Conservation (phyloP, 2,113 vertebrate species). For the Urocynchramus pylzowi region DNA sequence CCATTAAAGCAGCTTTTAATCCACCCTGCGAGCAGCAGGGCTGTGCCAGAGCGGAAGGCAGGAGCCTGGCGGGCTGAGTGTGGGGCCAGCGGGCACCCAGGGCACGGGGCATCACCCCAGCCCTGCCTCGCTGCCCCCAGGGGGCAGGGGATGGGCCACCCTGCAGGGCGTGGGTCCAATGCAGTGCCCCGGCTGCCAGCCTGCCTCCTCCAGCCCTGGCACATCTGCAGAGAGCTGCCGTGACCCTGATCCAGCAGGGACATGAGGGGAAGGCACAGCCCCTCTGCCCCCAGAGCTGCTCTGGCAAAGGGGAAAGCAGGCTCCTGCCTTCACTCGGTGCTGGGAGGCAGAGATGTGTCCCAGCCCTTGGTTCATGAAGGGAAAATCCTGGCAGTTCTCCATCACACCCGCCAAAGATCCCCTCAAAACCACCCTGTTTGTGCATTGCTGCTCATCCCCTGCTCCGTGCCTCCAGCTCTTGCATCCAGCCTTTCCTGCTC, state of each 20-base stretch:
- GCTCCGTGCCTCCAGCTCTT: fast-evolving
- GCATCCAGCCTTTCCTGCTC: background rate
- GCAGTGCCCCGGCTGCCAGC: background rate
- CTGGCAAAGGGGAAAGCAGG: background rate
- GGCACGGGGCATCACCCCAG: background rate
- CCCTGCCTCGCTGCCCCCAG: background rate
- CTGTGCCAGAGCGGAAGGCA: background rate
- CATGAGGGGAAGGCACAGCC: background rate
- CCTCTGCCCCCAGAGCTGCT: background rate
- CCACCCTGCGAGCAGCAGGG: background rate
- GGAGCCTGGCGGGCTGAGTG: background rate
- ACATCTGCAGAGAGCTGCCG: fast-evolving
- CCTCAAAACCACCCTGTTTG: background rate
- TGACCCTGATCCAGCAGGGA: fast-evolving
- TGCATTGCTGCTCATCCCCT: background rate
- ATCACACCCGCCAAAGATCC: background rate
- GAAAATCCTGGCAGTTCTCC: background rate
- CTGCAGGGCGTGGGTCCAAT: background rate
- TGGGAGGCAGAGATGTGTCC: background rate
- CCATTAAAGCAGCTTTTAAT: conserved; percentile 56
- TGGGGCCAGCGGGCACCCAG: background rate
- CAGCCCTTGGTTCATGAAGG: background rate
- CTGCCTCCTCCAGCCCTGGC: background rate
- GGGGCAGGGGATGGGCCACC: background rate
- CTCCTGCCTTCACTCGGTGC: background rate